phyloP scores from a whole-genome alignment of 2,888 invertebrate species.

The Galerucella calmariensis region DNA sequence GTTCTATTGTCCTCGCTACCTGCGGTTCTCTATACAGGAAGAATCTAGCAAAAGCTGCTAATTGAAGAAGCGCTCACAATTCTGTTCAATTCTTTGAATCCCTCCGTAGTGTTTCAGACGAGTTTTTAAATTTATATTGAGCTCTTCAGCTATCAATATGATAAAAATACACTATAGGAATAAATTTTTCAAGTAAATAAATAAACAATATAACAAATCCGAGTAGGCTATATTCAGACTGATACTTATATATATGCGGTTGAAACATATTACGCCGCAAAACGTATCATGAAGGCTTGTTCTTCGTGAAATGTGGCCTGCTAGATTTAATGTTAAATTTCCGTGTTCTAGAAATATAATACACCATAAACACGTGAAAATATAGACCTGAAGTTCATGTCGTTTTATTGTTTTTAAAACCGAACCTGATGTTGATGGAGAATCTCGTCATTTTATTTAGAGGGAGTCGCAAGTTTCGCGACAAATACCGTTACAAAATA shows the following conservation, averaged over 20 bases:
- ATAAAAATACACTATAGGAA: no score
- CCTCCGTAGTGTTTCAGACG: no score
- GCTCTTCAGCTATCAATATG: no score
- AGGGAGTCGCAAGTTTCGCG: neutral
- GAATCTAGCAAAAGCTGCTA: no score
- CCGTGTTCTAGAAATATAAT: constrained; percentile 49
- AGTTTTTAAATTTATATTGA: no score
- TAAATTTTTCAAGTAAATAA: no score
- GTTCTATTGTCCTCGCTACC: no score
- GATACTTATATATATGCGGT: constrained; percentile 4
- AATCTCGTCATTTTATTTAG: constrained; percentile 7
- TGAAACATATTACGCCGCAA: neutral
- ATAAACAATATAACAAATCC: no score
- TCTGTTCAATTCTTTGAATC: no score
- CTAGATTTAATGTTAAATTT: constrained; percentile 44
- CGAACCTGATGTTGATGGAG: neutral
- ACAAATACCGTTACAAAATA: neutral
- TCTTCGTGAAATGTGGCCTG: constrained; percentile 35
- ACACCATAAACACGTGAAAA: constrained; percentile 47
- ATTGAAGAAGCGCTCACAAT: no score
- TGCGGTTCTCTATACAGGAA: no score
- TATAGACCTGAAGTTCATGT: constrained; percentile 30
- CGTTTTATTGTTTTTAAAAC: constrained; percentile 21
- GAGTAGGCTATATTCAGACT: neutral
- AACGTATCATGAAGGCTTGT: constrained; percentile 33